These are phyloP conservation scores for Keiferia lycopersicella DNA, from an alignment of 2,888 invertebrate genomes.

Conservation along the genomic window DNA sequence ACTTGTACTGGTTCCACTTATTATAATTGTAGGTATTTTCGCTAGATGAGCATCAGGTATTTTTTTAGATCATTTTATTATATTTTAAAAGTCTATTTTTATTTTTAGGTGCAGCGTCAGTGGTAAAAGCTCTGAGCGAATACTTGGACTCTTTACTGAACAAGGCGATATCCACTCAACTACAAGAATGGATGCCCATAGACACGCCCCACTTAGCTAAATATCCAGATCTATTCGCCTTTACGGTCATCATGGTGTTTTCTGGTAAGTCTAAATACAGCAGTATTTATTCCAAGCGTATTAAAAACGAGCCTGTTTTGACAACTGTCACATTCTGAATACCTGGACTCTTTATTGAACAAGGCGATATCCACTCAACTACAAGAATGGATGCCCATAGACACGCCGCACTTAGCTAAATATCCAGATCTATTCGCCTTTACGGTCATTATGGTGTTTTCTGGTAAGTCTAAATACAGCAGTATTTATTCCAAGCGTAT, in stretches of 20 bases:
- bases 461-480: conserved; percentile 76
- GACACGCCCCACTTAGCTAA: conserved; percentile 83
- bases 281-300: too few relatives aligned
- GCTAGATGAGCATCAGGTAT: too few relatives aligned
- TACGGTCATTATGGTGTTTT: conserved; percentile 85
- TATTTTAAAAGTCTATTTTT: background rate
- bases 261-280: conserved; percentile 78
- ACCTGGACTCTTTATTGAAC: conserved; percentile 86
- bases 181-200: conserved; percentile 84
- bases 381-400: conserved; percentile 83
- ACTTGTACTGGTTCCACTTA: too few relatives aligned
- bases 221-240: conserved; percentile 90
- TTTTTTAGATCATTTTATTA: background rate
- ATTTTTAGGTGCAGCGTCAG: conserved; percentile 87
- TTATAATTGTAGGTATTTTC: too few relatives aligned
- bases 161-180: conserved; percentile 83
- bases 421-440: conserved; percentile 91
- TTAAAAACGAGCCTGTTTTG: too few relatives aligned
- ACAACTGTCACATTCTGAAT: conserved; percentile 70
- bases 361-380: conserved; percentile 85
- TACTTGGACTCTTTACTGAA: conserved; percentile 87
- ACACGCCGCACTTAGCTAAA: conserved; percentile 83
- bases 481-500: too few relatives aligned
- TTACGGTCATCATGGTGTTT: conserved; percentile 85
- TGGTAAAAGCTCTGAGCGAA: conserved; percentile 90